Evolutionary conservation across 2,797 vertebrate genomes (phyloP), one percentile per base, ranked within the genome.

Genomic region (Siniperca undulata): DNA sequence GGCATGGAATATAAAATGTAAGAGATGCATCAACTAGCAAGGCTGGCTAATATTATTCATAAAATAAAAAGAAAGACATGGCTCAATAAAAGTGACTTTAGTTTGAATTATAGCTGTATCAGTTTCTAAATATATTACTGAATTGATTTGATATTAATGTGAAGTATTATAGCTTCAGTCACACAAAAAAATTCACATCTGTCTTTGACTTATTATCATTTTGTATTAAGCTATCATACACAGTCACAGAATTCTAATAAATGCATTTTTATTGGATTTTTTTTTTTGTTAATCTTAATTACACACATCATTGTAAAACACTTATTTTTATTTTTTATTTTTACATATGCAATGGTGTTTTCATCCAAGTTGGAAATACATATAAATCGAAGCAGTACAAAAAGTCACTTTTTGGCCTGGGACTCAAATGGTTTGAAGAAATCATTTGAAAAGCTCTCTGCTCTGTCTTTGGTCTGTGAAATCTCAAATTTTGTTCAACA

Each of bases 371-470:
- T 55, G 30, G 24, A 66, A 40, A 66, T 10, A n/a, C 38, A 30
- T n/a, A 34, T n/a, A 22, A 67, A 59, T 24, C 0, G 5, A 44
- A 56, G 10, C 22, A 38, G 27, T 1, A 12, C 9, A n/a, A n/a
- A 53, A 22, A 24, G 14, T 20, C 8, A 38, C 19, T 0, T 30
- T 62, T 62, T 27, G 16, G 4, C 0, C 2, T 19, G n/a, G 17
- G 36, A 55, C n/a, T 78, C 14, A 8, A 17, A 48, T 17, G 22
- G 2, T 9, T 58, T 16, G 20, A 67, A 44, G 19, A 36, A 58
- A 46, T 27, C 0, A 22, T 62, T 73, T 72, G 38, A 66, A 58
- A 62, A 58, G 2, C 13, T 53, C 13, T 53, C 17, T 12, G 36
- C 16, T 40, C 38, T 9, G 38, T 40, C 9, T 13, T 27, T 24